These are phyloP conservation scores for Oxyteleia sp. DNA, from an alignment of 2,888 invertebrate genomes.

Conservation along the genomic window DNA sequence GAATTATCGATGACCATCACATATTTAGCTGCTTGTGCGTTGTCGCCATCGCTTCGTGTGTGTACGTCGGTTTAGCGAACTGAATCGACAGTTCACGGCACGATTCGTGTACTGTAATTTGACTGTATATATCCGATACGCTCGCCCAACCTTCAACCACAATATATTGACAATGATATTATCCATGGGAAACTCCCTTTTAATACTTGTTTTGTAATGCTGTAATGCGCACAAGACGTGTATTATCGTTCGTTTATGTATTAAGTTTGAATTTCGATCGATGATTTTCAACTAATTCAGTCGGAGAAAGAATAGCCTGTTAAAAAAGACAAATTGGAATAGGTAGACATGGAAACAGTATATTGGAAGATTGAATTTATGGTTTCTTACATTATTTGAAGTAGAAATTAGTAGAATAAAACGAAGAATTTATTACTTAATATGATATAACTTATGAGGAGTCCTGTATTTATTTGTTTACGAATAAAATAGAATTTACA, in stretches of 20 bases:
- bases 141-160: conserved; percentile 51
- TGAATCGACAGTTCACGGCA: conserved; percentile 68
- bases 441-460: too few species aligned
- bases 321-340: too few species aligned
- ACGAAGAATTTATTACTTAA: too few species aligned
- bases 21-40: conserved; percentile 82
- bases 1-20: conserved; percentile 84
- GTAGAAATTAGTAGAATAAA: too few species aligned
- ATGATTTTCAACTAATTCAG: background rate
- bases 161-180: conserved; percentile 66
- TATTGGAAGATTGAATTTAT: too few species aligned
- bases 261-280: conserved; percentile 28
- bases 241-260: conserved; percentile 11
- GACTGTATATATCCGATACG: conserved; percentile 62
- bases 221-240: conserved; percentile 44
- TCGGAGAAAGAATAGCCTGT: too few species aligned
- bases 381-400: too few species aligned
- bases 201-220: conserved; percentile 63
- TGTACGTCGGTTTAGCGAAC: conserved; percentile 61
- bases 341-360: too few species aligned
- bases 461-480: too few species aligned
- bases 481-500: too few species aligned
- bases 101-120: conserved; percentile 69
- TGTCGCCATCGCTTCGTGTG: conserved; percentile 77
- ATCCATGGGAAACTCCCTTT: conserved; percentile 63